Evolutionary conservation across 2,797 vertebrate species (phyloP), one percentile per base, ranked within the genome.

Genomic region (Staurois parvus): DNA sequence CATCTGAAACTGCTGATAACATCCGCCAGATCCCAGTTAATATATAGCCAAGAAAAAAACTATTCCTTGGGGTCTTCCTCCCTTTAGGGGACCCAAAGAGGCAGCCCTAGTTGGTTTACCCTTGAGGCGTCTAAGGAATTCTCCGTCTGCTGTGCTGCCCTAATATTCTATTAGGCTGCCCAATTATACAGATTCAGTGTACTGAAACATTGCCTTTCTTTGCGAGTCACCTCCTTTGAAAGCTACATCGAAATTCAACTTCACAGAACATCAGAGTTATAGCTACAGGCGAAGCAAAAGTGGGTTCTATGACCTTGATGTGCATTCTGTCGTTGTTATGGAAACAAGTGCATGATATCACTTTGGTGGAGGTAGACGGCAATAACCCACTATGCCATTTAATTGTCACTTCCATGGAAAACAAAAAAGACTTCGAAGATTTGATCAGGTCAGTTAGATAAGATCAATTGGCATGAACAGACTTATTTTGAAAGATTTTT

Each of bases 241-340:
- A 92, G 75, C 89, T 67, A 89, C 88, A 88, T 89, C 91, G 90
- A 92, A 90, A 92, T 88, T 90, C 88, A 91, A 86, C 89, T 78
- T 28, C 86, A 42, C 12, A 90, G 90, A 87, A 88, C 90, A 89
- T 89, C 90, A 89, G 84, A 89, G 87, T 88, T 79, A 88, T 90
- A 85, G 92, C 91, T 91, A 89, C 88, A 87, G 90, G 89, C 90
- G 89, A 91, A 90, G 90, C 90, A 85, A 87, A 89, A 88, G 90
- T 89, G 90, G 90, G 91, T 91, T 88, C 87, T 88, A 88, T 93
- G 94, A 97, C 96, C 96, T 96, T 95, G 94, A 94, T 95, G 93
- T 91, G 92, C 91, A 89, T 85, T 89, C 91, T 83, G 19, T 85
- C 69, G 95, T 97, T 95, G 93, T 95, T 95, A 97, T 97, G 95